Evolutionary conservation across 2,888 invertebrate species (phyloP).

Genomic region (Tenthredo scrophulariae): DNA sequence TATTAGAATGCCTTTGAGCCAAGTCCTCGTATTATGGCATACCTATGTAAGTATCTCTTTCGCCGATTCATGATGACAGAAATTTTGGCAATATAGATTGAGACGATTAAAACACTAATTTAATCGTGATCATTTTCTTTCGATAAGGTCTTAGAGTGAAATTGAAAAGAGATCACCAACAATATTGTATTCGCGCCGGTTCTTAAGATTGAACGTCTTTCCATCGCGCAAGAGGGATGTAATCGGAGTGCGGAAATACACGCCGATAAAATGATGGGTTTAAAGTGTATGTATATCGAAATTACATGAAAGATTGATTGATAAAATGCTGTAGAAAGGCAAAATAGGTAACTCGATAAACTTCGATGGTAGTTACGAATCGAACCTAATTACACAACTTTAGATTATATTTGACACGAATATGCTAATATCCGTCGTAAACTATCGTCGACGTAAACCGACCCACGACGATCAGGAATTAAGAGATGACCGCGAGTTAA

Average conservation of each 20-base stretch:
- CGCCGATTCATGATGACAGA: background rate
- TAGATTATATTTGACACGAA: constrained; percentile 18
- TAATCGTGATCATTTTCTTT: too few species aligned
- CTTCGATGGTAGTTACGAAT: background rate
- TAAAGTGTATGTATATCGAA: background rate
- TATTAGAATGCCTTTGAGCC: background rate
- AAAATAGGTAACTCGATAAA: background rate
- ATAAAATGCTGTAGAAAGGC: background rate
- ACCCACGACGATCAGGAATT: background rate
- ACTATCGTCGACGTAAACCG: constrained; percentile 4
- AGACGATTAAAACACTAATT: too few species aligned
- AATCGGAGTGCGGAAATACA: too few species aligned
- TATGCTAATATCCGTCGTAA: constrained; percentile 12
- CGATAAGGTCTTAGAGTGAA: background rate
- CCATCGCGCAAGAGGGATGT: too few species aligned
- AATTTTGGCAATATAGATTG: background rate
- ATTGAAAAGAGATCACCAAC: background rate
- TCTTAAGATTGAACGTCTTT: too few species aligned
- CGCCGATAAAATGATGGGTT: background rate
- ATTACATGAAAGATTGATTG: background rate
- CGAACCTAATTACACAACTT: constrained; percentile 6
- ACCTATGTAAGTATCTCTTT: background rate
- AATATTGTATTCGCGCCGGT: too few species aligned
- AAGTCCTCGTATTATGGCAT: background rate
- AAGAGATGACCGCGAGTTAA: background rate